Base-by-base conservation (phyloP, 2,888 invertebrate genomes). In the Bhutanitis thaidina region DNA sequence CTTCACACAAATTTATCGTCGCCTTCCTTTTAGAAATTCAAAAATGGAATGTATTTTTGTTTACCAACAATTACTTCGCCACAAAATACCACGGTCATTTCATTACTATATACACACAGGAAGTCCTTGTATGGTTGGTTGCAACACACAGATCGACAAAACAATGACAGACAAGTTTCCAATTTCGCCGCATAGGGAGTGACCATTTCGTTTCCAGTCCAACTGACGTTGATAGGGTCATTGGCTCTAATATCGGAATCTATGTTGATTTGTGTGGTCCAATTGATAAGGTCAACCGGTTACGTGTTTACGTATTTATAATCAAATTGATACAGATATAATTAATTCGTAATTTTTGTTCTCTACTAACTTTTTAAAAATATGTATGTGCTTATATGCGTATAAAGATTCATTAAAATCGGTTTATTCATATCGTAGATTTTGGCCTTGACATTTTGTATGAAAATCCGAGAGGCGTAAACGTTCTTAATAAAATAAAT, bases 181-280 rank as follows among this genome's bases (percentile, higher is more conserved):
- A 8, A 41, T 27, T 12, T 14, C 34, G 8, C 32, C 34, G 39
- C 39, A 1, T 7, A 16, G 35, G 45, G 50, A 45, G 29, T 35
- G 44, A 45, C 44, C 35, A 40, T 45, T 50, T 40, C 32, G 49
- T 43, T 38, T 32, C 43, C n/a, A 49, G 38, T 34, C 10, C 36
- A 16, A 45, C 29, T 45, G 44, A 44, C 50, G 39, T 45, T 40
- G 50, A 51, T 40, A 50, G 45, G 50, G 50, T 51, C 50, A 51
- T 45, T 51, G 40, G 29, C 50, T 40, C 35, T 49, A 13, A 44
- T 35, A 38, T 20, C 15, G 34, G 29, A 14, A 8, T 27, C 40
- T 10, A 27, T 15, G 25, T 7, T 20, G 34, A 16, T 45, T 14
- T 15, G 34, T 10, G 32, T 27, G 44, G 35, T 20, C 16, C 37